phyloP scores from a whole-genome alignment of 1,140 invertebrate genomes.

The Nomia melanderi region DNA sequence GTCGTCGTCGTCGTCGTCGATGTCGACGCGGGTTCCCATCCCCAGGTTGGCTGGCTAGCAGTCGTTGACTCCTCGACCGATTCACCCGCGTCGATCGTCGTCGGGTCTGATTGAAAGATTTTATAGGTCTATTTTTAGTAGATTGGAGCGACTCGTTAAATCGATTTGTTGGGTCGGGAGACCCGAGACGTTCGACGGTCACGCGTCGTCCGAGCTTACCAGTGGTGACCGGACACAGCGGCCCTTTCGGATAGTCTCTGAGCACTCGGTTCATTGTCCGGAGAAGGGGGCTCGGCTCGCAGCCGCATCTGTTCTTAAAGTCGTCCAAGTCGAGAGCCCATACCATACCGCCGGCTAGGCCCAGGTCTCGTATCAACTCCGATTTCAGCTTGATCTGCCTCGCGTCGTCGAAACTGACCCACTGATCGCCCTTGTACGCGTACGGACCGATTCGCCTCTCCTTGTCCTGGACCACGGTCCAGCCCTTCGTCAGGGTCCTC shows the following conservation, averaged over 20 bases:
- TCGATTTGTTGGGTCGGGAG: too few species aligned
- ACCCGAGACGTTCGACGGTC: too few species aligned
- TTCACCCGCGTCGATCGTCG: slow-evolving; percentile 26
- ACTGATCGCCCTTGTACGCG: slow-evolving; percentile 84
- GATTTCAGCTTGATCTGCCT: slow-evolving; percentile 83
- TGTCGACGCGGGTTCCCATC: slow-evolving; percentile 20
- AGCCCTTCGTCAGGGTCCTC: slow-evolving; percentile 77
- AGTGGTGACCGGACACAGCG: slow-evolving; percentile 68
- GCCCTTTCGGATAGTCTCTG: slow-evolving; percentile 82
- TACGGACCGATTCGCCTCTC: slow-evolving; percentile 83
- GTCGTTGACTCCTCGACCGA: slow-evolving; percentile 30
- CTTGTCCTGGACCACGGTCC: slow-evolving; percentile 82
- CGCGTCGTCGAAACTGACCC: slow-evolving; percentile 86
- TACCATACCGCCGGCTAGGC: slow-evolving; percentile 91
- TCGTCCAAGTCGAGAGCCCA: slow-evolving; percentile 96
- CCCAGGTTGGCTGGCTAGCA: slow-evolving; percentile 44
- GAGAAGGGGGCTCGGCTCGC: slow-evolving; percentile 90
- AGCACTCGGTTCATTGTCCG: slow-evolving; percentile 89
- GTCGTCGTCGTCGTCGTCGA: slow-evolving; percentile 20
- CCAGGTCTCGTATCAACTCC: slow-evolving; percentile 88
- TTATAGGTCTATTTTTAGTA: not conserved
- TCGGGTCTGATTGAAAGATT: slow-evolving; percentile 11
- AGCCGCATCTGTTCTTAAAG: slow-evolving; percentile 88
- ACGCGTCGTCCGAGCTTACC: slow-evolving; percentile 52
- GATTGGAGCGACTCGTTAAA: too few species aligned